These are phyloP conservation scores for Platorchestia sp. DNA, from an alignment of 1,140 invertebrate species.

Conservation along the genomic window DNA sequence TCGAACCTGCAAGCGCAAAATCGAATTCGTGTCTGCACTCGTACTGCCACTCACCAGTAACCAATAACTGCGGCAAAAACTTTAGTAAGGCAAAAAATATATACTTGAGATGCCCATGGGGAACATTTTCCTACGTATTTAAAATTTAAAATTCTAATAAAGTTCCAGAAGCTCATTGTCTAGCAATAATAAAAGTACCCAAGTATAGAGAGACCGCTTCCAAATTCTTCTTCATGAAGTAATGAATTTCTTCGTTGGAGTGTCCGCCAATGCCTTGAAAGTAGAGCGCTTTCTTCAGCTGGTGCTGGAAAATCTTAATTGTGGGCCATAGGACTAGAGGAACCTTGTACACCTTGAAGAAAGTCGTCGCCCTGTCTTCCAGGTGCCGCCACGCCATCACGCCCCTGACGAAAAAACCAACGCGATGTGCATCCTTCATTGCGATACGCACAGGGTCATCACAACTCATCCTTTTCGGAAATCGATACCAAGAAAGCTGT, in stretches of 20 bases:
- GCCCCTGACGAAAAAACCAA: neutral
- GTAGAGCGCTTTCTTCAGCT: conserved; percentile 11
- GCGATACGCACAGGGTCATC: no score
- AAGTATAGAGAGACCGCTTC: conserved; percentile 40
- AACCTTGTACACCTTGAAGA: neutral
- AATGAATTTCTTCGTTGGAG: conserved; percentile 1
- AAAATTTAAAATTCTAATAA: neutral
- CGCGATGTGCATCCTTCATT: no score
- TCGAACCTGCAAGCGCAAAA: conserved; percentile 57
- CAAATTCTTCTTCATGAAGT: conserved; percentile 38
- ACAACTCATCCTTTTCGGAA: no score
- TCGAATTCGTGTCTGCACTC: neutral
- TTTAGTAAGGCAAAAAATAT: no score
- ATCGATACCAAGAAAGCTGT: no score
- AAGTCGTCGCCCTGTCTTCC: neutral
- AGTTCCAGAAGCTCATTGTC: neutral
- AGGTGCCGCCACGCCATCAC: neutral
- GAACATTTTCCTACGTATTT: neutral
- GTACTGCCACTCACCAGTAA: neutral
- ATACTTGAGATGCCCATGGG: no score
- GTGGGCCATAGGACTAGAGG: neutral
- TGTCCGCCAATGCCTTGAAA: conserved; percentile 35
- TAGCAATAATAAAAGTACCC: neutral
- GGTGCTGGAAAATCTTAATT: neutral
- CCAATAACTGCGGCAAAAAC: neutral